Evolutionary conservation across 2,113 vertebrate species (phyloP).

Genomic region (Lutjanus erythropterus): DNA sequence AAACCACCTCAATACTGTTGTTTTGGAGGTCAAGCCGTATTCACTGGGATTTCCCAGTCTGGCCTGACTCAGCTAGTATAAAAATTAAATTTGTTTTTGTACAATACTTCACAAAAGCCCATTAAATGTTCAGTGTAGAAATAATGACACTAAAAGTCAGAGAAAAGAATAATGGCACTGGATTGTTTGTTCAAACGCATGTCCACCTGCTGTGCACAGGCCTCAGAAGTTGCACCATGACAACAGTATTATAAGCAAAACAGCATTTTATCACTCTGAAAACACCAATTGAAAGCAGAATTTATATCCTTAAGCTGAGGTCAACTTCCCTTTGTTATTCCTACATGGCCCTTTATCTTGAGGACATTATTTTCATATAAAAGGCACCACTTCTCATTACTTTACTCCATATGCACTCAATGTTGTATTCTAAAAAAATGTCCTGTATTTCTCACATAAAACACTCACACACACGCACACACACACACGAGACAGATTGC

Average conservation of each 20-base stretch:
- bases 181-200: not conserved
- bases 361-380: conserved; percentile 33
- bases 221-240: not conserved
- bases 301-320: conserved; percentile 30
- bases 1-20: too few relatives aligned
- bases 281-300: conserved; percentile 26
- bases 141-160: not conserved
- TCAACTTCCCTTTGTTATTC: conserved; percentile 40
- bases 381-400: conserved; percentile 1
- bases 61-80: too few relatives aligned
- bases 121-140: not conserved
- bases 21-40: too few relatives aligned
- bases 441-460: conserved; percentile 35
- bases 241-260: conserved; percentile 25
- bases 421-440: conserved; percentile 2
- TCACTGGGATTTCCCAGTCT: too few relatives aligned
- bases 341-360: conserved; percentile 29
- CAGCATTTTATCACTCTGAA: conserved; percentile 29
- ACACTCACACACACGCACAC: conserved; percentile 22
- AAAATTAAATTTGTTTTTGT: too few relatives aligned
- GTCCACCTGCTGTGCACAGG: conserved; percentile 6
- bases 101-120: too few relatives aligned
- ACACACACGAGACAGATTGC: conserved; percentile 52
- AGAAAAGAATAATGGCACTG: not conserved
- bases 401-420: conserved; percentile 24